These are phyloP conservation scores for Apeira syringaria DNA, from an alignment of 2,888 invertebrate species.

Conservation along the genomic window DNA sequence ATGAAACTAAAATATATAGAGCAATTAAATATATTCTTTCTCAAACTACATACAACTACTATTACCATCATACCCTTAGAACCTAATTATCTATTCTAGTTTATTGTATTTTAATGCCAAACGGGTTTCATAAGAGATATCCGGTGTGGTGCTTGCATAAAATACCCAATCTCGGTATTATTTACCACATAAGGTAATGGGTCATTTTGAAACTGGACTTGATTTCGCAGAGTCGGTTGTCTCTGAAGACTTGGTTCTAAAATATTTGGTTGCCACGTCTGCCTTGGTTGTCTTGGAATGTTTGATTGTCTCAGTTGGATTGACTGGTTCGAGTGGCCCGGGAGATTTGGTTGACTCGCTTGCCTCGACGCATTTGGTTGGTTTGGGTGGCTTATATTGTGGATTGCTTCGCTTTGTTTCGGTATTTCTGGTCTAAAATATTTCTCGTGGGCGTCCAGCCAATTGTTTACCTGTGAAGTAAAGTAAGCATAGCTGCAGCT, in stretches of 20 bases:
- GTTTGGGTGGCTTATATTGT: neutral
- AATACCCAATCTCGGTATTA: neutral
- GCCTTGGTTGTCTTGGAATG: neutral
- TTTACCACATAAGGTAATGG: constrained; percentile 1
- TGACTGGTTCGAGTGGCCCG: neutral
- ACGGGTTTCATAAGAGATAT: constrained; percentile 3
- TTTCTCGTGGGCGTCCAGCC: constrained; percentile 10
- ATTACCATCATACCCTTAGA: too few species aligned
- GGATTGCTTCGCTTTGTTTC: neutral
- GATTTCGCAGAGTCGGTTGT: neutral
- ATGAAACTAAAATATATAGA: too few species aligned
- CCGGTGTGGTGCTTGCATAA: neutral
- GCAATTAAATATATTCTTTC: too few species aligned
- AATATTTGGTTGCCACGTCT: neutral
- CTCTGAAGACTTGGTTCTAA: neutral
- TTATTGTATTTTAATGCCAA: neutral
- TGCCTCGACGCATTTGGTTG: too few species aligned
- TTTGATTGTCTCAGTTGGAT: neutral
- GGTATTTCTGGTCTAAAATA: neutral
- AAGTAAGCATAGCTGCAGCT: too few species aligned
- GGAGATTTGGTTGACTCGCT: neutral
- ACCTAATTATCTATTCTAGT: too few species aligned
- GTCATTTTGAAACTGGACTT: neutral
- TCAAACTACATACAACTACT: too few species aligned
- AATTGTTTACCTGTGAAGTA: constrained; percentile 4